Conservation (phyloP, 1,140 invertebrate genomes). For the Lepidurus couesii region DNA sequence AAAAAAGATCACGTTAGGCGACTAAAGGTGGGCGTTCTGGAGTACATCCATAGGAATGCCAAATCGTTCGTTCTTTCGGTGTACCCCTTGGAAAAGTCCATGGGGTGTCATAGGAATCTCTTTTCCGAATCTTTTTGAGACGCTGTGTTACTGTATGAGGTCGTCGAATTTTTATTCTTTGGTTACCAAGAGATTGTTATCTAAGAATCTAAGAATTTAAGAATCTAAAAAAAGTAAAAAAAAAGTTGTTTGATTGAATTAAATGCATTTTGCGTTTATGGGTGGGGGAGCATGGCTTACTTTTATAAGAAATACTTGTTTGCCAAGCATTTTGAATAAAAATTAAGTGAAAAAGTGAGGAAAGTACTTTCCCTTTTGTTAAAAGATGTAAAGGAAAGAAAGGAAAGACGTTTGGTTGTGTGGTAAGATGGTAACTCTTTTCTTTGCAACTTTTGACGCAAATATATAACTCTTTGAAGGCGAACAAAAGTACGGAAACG, state of each 20-base stretch:
- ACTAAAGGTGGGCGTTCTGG: slow-evolving; percentile 20
- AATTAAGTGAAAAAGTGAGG: neutral
- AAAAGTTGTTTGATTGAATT: neutral
- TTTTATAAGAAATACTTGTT: too few relatives aligned
- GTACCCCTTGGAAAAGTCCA: neutral
- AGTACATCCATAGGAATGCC: neutral
- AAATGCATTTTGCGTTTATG: neutral
- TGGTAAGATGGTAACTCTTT: too few relatives aligned
- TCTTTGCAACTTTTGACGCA: too few relatives aligned
- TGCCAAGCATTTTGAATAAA: neutral
- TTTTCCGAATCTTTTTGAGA: neutral
- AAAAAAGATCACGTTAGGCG: neutral
- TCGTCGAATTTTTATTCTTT: neutral
- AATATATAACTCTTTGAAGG: too few relatives aligned
- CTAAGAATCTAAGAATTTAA: neutral
- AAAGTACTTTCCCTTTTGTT: neutral
- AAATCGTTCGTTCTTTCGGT: slow-evolving; percentile 19
- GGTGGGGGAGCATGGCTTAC: neutral
- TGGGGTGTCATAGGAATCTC: neutral
- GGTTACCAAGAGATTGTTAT: neutral
- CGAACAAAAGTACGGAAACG: neutral
- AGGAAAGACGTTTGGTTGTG: neutral
- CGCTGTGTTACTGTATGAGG: neutral
- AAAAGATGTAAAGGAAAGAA: neutral
- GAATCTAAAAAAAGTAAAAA: neutral